Conservation (phyloP, 1,140 invertebrate species). For the Matsumurasca onukii region DNA sequence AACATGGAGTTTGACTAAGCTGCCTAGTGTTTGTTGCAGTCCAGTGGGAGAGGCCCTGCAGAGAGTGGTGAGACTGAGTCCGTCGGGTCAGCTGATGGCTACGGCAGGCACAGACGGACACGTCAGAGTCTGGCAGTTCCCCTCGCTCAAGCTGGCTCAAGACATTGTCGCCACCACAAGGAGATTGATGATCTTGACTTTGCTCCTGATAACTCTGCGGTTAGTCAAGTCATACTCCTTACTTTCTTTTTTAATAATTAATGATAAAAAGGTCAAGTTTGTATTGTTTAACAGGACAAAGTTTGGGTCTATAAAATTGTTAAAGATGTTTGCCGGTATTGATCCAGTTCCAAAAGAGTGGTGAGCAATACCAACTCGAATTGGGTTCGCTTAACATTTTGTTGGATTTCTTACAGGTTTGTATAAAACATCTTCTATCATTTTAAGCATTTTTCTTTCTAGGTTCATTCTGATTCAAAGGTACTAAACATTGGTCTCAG, state of each 20-base stretch:
- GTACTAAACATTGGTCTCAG: no score
- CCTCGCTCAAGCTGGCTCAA: slow-evolving; percentile 51
- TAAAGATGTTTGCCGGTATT: no score
- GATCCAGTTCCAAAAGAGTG: no score
- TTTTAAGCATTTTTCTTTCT: no score
- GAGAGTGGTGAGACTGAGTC: slow-evolving; percentile 80
- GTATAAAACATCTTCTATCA: no score
- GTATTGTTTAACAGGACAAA: slow-evolving; percentile 22
- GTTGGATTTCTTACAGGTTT: no score
- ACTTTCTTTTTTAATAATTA: background rate
- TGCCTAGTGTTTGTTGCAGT: no score
- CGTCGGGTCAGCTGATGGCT: slow-evolving; percentile 73
- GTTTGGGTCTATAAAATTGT: no score
- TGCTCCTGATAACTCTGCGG: slow-evolving; percentile 69
- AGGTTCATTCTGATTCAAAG: no score
- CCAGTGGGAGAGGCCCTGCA: slow-evolving; percentile 86
- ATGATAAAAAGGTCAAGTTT: background rate
- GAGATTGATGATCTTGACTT: slow-evolving; percentile 94
- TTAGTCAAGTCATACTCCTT: slow-evolving; percentile 39
- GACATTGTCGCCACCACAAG: slow-evolving; percentile 73
- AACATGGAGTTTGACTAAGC: no score
- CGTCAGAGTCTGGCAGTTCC: slow-evolving; percentile 87
- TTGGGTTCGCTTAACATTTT: no score
- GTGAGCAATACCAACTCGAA: no score
- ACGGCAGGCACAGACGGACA: slow-evolving; percentile 90